phyloP scores from a whole-genome alignment of 2,888 invertebrate genomes.

The Ormyrus labotus region DNA sequence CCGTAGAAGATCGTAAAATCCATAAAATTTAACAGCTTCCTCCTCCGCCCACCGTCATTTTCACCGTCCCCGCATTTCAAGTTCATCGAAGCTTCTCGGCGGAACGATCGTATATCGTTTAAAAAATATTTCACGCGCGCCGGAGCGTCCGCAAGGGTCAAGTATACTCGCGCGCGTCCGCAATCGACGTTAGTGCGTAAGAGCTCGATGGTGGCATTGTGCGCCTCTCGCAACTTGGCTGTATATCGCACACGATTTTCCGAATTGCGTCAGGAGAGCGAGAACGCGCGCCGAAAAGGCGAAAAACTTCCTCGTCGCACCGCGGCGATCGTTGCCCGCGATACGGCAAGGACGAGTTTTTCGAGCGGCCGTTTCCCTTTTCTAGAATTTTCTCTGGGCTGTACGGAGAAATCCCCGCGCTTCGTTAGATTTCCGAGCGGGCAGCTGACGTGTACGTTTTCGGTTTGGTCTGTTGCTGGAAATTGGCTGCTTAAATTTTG shows the following conservation, averaged over 20 bases:
- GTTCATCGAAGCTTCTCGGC: background rate
- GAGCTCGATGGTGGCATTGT: no score
- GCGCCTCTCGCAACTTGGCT: slow-evolving; percentile 13
- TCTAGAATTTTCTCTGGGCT: background rate
- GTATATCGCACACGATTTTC: background rate
- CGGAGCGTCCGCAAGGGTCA: slow-evolving; percentile 14
- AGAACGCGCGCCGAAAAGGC: background rate
- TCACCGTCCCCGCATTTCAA: no score
- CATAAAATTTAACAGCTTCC: no score
- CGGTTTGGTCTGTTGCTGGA: background rate
- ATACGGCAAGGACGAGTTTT: slow-evolving; percentile 28
- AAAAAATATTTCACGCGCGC: slow-evolving; percentile 22
- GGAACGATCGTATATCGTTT: background rate
- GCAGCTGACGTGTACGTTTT: background rate
- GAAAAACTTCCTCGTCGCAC: slow-evolving; percentile 3
- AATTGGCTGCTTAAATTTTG: no score
- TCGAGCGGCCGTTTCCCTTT: background rate
- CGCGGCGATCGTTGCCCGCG: background rate
- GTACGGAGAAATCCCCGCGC: no score
- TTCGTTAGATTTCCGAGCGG: background rate
- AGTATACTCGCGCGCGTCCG: background rate
- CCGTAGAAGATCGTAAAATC: no score
- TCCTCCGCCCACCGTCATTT: no score
- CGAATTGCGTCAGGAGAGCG: slow-evolving; percentile 3
- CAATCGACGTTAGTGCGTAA: slow-evolving; percentile 1